Percentiles rank a stretch among this genome's conserved stretches.
Conservation (phyloP, 2,888 invertebrate genomes). For the Amblyteles armatorius region DNA sequence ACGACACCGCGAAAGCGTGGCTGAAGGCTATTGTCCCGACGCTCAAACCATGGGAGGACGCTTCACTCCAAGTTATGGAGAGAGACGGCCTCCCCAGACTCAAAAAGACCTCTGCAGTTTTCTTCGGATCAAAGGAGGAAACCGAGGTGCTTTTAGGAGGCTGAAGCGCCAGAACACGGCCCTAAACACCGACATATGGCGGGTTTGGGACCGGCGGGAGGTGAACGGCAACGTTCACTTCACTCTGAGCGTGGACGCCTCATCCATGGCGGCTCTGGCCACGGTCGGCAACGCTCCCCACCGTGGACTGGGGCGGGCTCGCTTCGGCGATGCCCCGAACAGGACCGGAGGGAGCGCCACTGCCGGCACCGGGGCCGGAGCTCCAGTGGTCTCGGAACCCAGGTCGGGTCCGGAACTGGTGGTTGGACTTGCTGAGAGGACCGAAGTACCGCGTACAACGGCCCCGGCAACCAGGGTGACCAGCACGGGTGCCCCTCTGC, state of each 20-base stretch:
- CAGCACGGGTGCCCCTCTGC: not conserved
- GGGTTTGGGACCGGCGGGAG: conserved; percentile 58
- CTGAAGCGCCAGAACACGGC: conserved; percentile 62
- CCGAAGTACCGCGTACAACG: not conserved
- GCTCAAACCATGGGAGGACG: conserved; percentile 16
- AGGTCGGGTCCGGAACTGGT: not conserved
- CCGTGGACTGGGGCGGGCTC: conserved; percentile 33
- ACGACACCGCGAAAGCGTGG: conserved; percentile 21
- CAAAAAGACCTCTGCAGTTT: conserved; percentile 21
- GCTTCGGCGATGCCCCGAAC: conserved; percentile 24
- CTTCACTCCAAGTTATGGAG: conserved; percentile 13
- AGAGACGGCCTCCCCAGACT: conserved; percentile 30
- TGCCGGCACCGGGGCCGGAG: not conserved
- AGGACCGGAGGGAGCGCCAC: not conserved
- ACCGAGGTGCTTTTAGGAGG: conserved; percentile 40
- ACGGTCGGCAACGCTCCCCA: conserved; percentile 11
- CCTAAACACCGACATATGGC: conserved; percentile 62
- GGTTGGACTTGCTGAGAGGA: not conserved
- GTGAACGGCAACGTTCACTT: conserved; percentile 54
- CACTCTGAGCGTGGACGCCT: conserved; percentile 60
- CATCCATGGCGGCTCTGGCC: conserved; percentile 26
- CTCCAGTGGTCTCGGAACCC: not conserved
- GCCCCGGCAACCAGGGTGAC: not conserved
- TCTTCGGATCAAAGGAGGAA: conserved; percentile 1
- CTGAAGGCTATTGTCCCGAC: not conserved